Evolutionary conservation across 1,140 invertebrate genomes (phyloP).

Genomic region (Psilanteris sp.): DNA sequence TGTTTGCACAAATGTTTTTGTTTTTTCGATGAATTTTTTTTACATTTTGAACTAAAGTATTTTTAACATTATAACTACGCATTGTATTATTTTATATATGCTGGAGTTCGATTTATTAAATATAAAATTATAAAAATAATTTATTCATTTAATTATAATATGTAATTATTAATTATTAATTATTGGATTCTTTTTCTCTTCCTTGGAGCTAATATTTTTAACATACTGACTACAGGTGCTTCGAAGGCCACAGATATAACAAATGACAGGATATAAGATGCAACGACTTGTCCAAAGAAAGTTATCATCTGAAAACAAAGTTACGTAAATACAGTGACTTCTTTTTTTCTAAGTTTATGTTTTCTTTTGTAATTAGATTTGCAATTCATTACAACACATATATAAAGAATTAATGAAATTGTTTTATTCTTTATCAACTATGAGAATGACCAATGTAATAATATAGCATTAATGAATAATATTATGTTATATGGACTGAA

Average conservation of each 20-base stretch:
- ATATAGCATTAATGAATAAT: too few relatives aligned
- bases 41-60: too few relatives aligned
- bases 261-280: slow-evolving; percentile 89
- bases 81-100: slow-evolving; percentile 27
- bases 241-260: slow-evolving; percentile 89
- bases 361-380: too few relatives aligned
- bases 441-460: too few relatives aligned
- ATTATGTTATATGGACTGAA: too few relatives aligned
- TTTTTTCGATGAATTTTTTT: slow-evolving; percentile 5
- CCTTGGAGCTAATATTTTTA: slow-evolving; percentile 88
- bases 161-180: too few relatives aligned
- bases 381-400: too few relatives aligned
- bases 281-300: slow-evolving; percentile 87
- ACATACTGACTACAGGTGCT: slow-evolving; percentile 90
- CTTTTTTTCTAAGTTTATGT: too few relatives aligned
- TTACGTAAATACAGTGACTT: too few relatives aligned
- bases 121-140: slow-evolving; percentile 69
- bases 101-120: too few relatives aligned
- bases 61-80: slow-evolving; percentile 6
- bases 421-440: too few relatives aligned
- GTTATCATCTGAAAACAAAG: slow-evolving; percentile 85
- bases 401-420: too few relatives aligned
- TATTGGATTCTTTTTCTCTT: slow-evolving; percentile 80
- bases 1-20: slow-evolving; percentile 27
- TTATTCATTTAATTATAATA: slow-evolving; percentile 68